These are phyloP conservation scores for Molanna angustata DNA, from an alignment of 2,888 invertebrate species.

Conservation along the genomic window DNA sequence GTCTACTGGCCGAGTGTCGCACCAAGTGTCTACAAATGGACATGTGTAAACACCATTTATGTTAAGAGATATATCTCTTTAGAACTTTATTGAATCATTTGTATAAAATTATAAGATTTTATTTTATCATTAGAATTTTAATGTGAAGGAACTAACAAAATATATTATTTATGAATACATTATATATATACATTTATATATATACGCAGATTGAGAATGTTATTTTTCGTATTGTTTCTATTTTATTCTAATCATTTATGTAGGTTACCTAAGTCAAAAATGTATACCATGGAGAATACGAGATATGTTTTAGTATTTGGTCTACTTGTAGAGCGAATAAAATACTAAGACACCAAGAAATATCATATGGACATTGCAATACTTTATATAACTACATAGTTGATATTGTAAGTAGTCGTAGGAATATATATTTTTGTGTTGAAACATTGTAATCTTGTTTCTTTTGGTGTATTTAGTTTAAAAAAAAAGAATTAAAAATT, in stretches of 20 bases:
- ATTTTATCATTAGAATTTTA: constrained; percentile 11
- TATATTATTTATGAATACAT: constrained; percentile 21
- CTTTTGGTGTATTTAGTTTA: constrained; percentile 32
- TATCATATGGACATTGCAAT: constrained; percentile 34
- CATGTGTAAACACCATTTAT: constrained; percentile 19
- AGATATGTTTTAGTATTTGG: too few species aligned
- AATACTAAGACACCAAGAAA: constrained; percentile 29
- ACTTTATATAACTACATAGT: constrained; percentile 24
- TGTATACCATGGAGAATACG: constrained; percentile 30
- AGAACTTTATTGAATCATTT: constrained; percentile 5
- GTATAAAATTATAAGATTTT: constrained; percentile 13
- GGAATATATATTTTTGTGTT: constrained; percentile 23
- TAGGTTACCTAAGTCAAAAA: constrained; percentile 30
- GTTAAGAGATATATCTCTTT: constrained; percentile 20
- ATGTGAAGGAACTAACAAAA: constrained; percentile 17
- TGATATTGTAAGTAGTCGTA: constrained; percentile 29
- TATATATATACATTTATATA: constrained; percentile 11
- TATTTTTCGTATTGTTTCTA: constrained; percentile 26
- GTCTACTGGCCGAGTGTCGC: too few species aligned
- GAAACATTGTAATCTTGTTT: constrained; percentile 28
- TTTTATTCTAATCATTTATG: constrained; percentile 26
- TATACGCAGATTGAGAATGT: constrained; percentile 19
- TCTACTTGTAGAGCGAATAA: constrained; percentile 21
- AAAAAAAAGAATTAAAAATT: constrained; percentile 21
- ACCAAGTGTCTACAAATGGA: too few species aligned